Percentiles rank a stretch among this genome's conserved stretches.
These are phyloP conservation scores for Eulemur albifrons DNA, from an alignment of 2,797 vertebrate species.

Conservation along the genomic window DNA sequence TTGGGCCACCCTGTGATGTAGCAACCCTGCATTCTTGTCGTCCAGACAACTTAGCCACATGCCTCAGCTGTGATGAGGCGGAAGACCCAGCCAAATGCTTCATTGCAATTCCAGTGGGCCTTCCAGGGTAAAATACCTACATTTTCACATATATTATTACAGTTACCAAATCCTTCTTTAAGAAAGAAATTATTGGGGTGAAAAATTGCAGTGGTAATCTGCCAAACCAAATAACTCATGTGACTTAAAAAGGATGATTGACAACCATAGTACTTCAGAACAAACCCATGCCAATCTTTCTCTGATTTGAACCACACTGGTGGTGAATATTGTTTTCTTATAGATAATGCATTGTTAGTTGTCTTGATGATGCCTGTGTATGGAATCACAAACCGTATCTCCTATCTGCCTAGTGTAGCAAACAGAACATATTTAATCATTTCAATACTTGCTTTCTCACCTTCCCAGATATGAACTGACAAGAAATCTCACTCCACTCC, in stretches of 20 bases:
- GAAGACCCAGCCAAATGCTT: neutral
- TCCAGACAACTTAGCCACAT: neutral
- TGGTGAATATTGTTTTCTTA: neutral
- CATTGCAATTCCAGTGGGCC: neutral
- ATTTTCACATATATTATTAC: neutral
- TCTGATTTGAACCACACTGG: neutral
- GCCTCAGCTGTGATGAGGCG: neutral
- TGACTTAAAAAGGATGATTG: neutral
- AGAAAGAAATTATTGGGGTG: neutral
- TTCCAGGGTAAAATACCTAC: neutral
- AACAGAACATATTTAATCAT: neutral
- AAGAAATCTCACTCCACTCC: neutral
- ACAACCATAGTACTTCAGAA: neutral
- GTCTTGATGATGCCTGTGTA: neutral
- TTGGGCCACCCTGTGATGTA: neutral
- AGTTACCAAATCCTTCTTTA: conserved; percentile 2
- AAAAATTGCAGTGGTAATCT: neutral
- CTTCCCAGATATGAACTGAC: neutral
- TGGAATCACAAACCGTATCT: neutral
- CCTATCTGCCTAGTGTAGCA: neutral
- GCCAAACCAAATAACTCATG: neutral
- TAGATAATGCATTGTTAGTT: neutral
- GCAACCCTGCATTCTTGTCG: neutral
- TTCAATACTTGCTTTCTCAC: neutral
- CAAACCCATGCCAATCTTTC: neutral